Evolutionary conservation across 1,140 invertebrate species (phyloP), one percentile per base, ranked within the genome.

Genomic region (Nasonia vitripennis): DNA sequence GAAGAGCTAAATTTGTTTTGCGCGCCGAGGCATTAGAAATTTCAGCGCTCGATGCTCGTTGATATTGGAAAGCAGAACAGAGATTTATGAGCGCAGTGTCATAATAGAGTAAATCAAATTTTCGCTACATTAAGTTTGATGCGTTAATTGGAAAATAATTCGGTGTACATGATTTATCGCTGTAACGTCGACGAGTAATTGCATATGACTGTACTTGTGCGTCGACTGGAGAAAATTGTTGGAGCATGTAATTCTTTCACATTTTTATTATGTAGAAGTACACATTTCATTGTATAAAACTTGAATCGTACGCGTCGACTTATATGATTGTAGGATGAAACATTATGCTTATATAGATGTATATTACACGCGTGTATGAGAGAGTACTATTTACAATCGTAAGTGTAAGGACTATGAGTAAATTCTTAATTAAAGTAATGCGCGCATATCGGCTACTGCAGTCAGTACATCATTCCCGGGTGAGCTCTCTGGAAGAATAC

Each of bases 391-490:
- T 62, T 83, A 83, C 80, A 81, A 34, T 51, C 14, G 6, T 71
- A 74, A 67, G 17, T 37, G 2, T 81, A 81, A 1, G 45, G 55
- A 71, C 23, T 71, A 31, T 34, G 27, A 31, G 31, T 45, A 79
- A 34, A 55, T 34, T 73, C 34, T 71, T 55, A 74, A 55, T 67
- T 2, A 31, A 45, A 45, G 12, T 62, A 73, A 74, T 80, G 41
- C 62, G 7, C 68, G n/a, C 17, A 1, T 68, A 31, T 78, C 17
- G 17, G 7, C 2, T 17, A 74, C 51, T 81, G 80, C 27, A 81
- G 81, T 95, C 93, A 97, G 91, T 97, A 97, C 95, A 97, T 97
- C 96, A 97, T 97, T 92, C 96, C 96, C 94, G 96, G 96, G 88
- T 96, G 95, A 73, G 95, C 95, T 88, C 96, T 95, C 92, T 97